Base-by-base conservation (phyloP, 30 jellyfish, hydroid and myxozoan genomes). In the Chrysaora quinquecirrha region DNA sequence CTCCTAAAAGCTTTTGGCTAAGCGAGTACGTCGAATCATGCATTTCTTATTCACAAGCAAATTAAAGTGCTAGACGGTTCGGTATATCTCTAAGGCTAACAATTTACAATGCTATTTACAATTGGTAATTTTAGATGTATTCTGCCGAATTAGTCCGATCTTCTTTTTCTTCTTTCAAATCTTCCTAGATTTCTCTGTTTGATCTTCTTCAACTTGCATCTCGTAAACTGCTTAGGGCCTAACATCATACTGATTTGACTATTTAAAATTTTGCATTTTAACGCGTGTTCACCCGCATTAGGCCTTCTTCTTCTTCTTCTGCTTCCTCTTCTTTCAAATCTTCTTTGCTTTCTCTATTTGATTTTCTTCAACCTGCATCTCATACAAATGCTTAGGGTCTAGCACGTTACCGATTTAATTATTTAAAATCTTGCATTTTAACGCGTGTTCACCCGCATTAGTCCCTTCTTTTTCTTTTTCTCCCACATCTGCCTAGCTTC, bases 191-290 rank as follows among this genome's bases (percentile, higher is more conserved):
- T 64, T 86, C 2, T 48, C 49, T 33, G 29, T 16, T 29, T 74
- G 43, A 27, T 74, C 81, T 6, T 88, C 81, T 71, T 78, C 97
- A 28, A 48, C 32, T 43, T 88, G 64, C 60, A 67, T 63, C 34
- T 88, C 89, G 11, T 62, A 35, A 78, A 47, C 34, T 78, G 85
- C 22, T 88, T 78, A n/a, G n/a, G n/a, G n/a, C n/a, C n/a, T n/a
- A n/a, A n/a, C n/a, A n/a, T n/a, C n/a, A n/a, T n/a, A n/a, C n/a
- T n/a, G n/a, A n/a, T n/a, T n/a, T n/a, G n/a, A n/a, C n/a, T n/a
- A n/a, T n/a, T n/a, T n/a, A n/a, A n/a, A n/a, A n/a, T n/a, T n/a
- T n/a, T n/a, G n/a, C n/a, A n/a, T n/a, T 38, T 38, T 14, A 38
- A 3, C 54, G 54, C 6, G 54, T 38, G 14, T 38, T 38, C 14